Percentiles rank a stretch among this genome's conserved stretches.
phyloP scores from a whole-genome alignment of 1,140 invertebrate genomes.

The Agrypnia vestita region DNA sequence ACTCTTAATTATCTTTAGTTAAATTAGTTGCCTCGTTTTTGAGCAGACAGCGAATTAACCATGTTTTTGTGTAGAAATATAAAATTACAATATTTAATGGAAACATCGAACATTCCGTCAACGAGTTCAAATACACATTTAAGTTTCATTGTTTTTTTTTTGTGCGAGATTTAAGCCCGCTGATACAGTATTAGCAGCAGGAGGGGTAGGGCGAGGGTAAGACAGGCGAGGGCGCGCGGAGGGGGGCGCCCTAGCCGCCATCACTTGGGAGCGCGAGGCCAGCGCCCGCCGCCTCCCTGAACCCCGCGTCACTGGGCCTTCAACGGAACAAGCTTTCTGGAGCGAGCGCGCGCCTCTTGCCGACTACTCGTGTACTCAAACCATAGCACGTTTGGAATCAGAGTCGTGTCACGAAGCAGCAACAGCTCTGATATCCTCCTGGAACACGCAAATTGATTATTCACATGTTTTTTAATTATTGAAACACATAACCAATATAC shows the following conservation, averaged over 20 bases:
- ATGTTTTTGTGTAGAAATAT: too few relatives aligned
- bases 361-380: constrained; percentile 94
- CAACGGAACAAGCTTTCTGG: constrained; percentile 88
- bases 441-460: constrained; percentile 30
- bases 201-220: constrained; percentile 19
- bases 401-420: constrained; percentile 89
- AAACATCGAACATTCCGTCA: too few relatives aligned
- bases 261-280: constrained; percentile 63
- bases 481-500: too few relatives aligned
- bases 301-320: constrained; percentile 88
- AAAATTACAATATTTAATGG: too few relatives aligned
- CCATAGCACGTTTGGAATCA: constrained; percentile 95
- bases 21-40: too few relatives aligned
- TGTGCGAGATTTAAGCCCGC: constrained; percentile 35
- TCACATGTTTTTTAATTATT: too few relatives aligned
- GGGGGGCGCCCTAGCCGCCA: constrained; percentile 50
- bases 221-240: constrained; percentile 48
- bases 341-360: constrained; percentile 85
- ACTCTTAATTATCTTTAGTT: too few relatives aligned
- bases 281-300: constrained; percentile 63
- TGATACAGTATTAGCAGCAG: constrained; percentile 51
- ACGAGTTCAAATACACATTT: too few relatives aligned
- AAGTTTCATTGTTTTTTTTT: background rate
- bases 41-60: too few relatives aligned
- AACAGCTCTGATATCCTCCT: constrained; percentile 92